Conservation (phyloP, 2,113 vertebrate species). For the Fregata magnificens region DNA sequence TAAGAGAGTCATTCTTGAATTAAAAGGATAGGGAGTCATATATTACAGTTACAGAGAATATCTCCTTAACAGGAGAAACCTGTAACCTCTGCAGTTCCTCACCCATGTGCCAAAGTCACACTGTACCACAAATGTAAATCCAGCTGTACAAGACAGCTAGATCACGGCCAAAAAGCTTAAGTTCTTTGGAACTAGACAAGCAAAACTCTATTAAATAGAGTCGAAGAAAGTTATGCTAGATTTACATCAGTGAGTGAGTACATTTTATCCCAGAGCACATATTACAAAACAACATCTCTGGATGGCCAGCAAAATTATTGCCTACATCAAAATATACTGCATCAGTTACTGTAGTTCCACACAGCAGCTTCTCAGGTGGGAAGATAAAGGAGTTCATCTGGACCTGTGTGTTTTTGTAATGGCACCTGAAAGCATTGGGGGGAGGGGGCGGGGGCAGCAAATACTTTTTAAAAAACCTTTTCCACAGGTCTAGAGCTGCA, state of each 20-base stretch:
- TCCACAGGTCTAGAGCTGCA: neutral
- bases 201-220: neutral
- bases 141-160: neutral
- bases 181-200: neutral
- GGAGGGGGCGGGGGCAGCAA: rapidly evolving
- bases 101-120: neutral
- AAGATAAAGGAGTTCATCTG: neutral
- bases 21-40: neutral
- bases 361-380: neutral
- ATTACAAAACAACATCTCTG: neutral
- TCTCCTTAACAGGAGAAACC: neutral
- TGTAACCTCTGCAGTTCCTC: neutral
- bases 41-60: neutral
- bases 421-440: neutral
- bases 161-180: neutral
- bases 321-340: neutral
- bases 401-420: neutral
- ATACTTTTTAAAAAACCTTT: neutral
- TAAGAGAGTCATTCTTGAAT: neutral
- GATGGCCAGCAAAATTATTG: neutral
- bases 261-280: neutral
- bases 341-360: neutral
- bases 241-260: neutral
- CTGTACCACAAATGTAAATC: neutral
- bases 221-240: neutral